Evolutionary conservation across 2,797 vertebrate genomes (phyloP).

Genomic region (Eulemur albifrons): DNA sequence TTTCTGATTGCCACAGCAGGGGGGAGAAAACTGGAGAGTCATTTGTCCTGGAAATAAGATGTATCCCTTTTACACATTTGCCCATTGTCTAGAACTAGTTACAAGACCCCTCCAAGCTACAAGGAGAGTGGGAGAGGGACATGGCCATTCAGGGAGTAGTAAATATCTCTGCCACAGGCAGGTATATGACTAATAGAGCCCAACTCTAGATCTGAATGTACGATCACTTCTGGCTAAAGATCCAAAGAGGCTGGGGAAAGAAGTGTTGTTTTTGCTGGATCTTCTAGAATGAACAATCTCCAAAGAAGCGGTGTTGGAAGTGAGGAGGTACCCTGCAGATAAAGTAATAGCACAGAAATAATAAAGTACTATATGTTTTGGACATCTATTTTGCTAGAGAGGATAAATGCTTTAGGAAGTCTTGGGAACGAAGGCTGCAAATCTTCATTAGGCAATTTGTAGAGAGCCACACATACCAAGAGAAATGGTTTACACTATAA

Average conservation of each 20-base stretch:
- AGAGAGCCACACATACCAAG: neutral
- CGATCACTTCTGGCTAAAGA: neutral
- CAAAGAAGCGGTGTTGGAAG: neutral
- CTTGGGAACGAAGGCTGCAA: neutral
- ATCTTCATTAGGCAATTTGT: neutral
- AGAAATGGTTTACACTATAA: neutral
- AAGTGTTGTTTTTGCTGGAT: neutral
- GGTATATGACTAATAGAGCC: neutral
- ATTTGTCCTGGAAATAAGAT: neutral
- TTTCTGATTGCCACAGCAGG: neutral
- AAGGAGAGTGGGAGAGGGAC: neutral
- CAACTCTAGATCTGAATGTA: neutral
- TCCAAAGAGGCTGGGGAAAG: neutral
- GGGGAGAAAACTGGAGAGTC: neutral
- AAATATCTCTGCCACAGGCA: neutral
- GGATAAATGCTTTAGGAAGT: neutral
- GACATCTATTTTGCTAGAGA: neutral
- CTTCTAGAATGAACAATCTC: neutral
- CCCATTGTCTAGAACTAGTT: neutral
- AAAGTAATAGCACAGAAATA: neutral
- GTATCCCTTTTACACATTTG: neutral
- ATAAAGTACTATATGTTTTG: neutral
- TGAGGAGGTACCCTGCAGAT: neutral
- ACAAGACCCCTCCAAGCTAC: neutral
- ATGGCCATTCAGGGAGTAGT: neutral